These are phyloP conservation scores for Limnothrissa miodon DNA, from an alignment of 2,113 vertebrate genomes.

Conservation along the genomic window DNA sequence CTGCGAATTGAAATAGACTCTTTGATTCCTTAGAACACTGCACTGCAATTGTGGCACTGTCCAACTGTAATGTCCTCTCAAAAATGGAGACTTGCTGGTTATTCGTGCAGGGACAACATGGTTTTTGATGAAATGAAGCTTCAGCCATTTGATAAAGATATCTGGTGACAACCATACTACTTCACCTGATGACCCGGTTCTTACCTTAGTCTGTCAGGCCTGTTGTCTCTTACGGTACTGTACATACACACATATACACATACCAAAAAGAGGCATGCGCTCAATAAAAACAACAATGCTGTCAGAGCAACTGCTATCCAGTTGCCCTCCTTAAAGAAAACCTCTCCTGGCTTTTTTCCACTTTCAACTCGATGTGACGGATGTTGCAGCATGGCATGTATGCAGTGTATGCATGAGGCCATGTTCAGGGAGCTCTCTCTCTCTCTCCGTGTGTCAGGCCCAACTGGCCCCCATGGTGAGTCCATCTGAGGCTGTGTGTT, in stretches of 20 bases:
- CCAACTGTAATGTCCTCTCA: neutral
- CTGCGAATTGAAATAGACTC: conserved; percentile 14
- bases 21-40: neutral
- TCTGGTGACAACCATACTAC: neutral
- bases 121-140: neutral
- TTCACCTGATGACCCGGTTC: neutral
- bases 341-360: neutral
- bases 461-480: neutral
- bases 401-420: neutral
- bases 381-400: neutral
- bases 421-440: neutral
- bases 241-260: neutral
- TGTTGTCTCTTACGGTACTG: no score
- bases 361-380: neutral
- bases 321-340: neutral
- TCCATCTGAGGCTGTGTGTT: neutral
- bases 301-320: neutral
- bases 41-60: neutral
- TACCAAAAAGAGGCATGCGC: neutral
- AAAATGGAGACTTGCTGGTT: neutral
- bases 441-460: neutral
- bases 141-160: neutral
- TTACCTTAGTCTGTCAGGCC: neutral
- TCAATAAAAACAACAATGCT: neutral
- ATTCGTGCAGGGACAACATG: neutral